A percentile compares a stretch with the other conserved stretches of the same genome.
Conservation (phyloP, 2,113 vertebrate species). For the Propithecus coquereli region DNA sequence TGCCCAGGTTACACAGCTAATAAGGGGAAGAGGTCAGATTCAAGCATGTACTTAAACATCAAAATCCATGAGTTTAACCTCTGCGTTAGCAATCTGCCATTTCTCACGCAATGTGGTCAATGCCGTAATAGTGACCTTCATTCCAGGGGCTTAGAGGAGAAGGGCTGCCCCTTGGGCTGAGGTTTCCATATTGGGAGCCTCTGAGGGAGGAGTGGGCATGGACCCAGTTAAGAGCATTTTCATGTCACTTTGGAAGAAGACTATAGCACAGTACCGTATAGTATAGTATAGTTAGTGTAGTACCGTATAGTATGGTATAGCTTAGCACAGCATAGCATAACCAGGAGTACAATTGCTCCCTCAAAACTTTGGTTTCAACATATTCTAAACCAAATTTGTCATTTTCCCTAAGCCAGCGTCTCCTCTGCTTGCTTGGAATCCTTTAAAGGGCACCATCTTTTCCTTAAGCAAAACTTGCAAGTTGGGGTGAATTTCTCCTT, state of each 20-base stretch:
- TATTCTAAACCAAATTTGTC: background rate
- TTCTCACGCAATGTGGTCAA: background rate
- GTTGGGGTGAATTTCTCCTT: background rate
- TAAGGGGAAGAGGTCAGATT: background rate
- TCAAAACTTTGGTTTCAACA: background rate
- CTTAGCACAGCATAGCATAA: too few relatives aligned
- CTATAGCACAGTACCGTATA: background rate
- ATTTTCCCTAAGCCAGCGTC: background rate
- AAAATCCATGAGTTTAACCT: background rate
- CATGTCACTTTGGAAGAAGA: background rate
- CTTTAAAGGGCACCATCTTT: background rate
- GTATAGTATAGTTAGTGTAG: background rate
- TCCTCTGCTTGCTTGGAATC: background rate
- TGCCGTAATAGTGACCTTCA: fast-evolving
- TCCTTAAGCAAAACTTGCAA: background rate
- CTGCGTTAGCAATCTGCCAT: background rate
- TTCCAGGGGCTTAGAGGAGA: background rate
- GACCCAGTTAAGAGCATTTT: background rate
- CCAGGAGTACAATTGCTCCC: background rate
- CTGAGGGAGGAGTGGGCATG: background rate
- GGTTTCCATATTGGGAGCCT: background rate
- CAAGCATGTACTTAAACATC: background rate
- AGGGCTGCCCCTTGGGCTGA: background rate
- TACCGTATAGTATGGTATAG: background rate
- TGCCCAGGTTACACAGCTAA: background rate